Evolutionary conservation across 2,113 vertebrate species (phyloP).

Genomic region (Corynorhinus townsendii): DNA sequence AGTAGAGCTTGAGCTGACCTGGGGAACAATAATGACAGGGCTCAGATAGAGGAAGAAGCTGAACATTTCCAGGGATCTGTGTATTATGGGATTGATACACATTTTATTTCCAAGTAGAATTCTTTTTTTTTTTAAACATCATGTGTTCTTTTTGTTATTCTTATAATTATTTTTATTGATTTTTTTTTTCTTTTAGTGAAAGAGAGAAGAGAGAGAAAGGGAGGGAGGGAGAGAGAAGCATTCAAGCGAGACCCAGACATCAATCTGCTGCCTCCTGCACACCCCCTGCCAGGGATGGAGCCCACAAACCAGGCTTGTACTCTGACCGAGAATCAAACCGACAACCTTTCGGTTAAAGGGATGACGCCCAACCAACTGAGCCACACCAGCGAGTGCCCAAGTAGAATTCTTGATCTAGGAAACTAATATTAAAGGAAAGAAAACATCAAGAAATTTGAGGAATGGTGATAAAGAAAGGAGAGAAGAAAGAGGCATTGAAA

Average conservation of each 20-base stretch:
- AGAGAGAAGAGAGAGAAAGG: not conserved
- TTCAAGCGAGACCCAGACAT: not conserved
- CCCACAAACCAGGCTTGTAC: not conserved
- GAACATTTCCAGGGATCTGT: not conserved
- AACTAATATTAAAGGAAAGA: not conserved
- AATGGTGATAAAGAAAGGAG: not conserved
- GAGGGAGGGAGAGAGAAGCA: not conserved
- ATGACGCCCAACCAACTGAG: not conserved
- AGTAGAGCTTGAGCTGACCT: not conserved
- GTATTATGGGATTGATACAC: accelerated
- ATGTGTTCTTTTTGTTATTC: not conserved
- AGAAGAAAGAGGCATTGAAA: not conserved
- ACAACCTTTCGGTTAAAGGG: not conserved
- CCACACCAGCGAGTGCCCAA: not conserved
- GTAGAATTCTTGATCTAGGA: not conserved
- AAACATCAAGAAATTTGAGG: not conserved
- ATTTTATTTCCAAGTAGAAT: not conserved
- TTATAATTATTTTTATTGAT: not conserved
- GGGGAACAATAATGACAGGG: accelerated
- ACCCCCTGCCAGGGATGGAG: not conserved
- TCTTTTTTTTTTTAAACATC: not conserved
- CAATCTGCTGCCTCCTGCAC: not conserved
- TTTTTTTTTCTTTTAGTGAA: not conserved
- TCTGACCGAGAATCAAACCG: not conserved
- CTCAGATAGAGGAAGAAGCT: not conserved